These are phyloP conservation scores for Neomonachus schauinslandi DNA, from an alignment of 2,113 vertebrate genomes.

Conservation along the genomic window DNA sequence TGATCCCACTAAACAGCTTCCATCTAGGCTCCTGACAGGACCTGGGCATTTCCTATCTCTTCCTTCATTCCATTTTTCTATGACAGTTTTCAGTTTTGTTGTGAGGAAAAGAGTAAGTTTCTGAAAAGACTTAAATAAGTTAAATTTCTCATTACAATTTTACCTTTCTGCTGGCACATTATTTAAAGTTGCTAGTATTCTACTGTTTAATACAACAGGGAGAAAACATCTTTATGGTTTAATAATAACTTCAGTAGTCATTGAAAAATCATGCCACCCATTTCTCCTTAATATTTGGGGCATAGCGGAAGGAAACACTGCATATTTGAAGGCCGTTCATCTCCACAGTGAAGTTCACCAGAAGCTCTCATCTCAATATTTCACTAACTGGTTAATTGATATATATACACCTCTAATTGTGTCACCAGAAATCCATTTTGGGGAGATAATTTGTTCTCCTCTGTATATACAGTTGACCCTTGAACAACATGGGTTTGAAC, in stretches of 20 bases:
- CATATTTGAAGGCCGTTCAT: accelerated
- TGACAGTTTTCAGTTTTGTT: background rate
- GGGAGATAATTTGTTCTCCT: background rate
- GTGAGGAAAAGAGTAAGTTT: background rate
- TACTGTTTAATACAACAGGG: background rate
- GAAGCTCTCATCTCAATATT: background rate
- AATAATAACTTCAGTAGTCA: background rate
- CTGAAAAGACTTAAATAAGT: background rate
- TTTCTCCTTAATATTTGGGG: background rate
- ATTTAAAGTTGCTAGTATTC: background rate
- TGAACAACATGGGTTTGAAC: background rate
- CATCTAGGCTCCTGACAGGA: background rate
- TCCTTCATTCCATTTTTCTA: background rate
- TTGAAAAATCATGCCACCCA: accelerated
- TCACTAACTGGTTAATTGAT: background rate
- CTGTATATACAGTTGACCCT: background rate
- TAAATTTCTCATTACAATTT: background rate
- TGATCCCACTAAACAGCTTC: background rate
- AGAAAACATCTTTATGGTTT: background rate
- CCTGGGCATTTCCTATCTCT: background rate
- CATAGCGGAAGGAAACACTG: accelerated
- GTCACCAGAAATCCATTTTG: too few relatives aligned
- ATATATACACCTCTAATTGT: too few relatives aligned
- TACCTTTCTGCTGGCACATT: background rate
- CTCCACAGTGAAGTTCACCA: too few relatives aligned